phyloP scores from a whole-genome alignment of 1,140 invertebrate genomes.

The Anoplolepis gracilipes region DNA sequence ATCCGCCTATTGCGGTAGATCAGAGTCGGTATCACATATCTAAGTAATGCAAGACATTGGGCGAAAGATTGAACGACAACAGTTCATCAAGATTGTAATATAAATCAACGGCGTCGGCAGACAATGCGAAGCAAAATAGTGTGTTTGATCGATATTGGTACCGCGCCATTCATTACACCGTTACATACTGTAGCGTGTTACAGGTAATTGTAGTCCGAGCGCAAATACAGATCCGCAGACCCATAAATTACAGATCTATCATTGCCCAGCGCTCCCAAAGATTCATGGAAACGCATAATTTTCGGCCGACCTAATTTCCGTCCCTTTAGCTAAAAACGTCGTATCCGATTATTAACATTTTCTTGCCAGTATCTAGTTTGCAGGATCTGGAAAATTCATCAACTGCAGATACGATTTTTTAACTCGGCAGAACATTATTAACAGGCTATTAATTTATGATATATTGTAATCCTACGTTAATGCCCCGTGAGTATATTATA shows the following conservation, averaged over 20 bases:
- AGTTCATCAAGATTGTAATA: constrained; percentile 61
- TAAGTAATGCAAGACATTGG: constrained; percentile 29
- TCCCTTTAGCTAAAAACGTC: background rate
- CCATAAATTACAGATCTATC: constrained; percentile 24
- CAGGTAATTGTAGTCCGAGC: constrained; percentile 2
- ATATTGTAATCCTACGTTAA: background rate
- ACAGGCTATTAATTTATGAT: background rate
- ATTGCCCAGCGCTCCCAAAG: background rate
- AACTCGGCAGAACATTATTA: background rate
- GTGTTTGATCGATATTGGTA: constrained; percentile 52
- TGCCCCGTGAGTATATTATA: too few relatives aligned
- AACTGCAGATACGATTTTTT: background rate
- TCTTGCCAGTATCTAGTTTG: too few relatives aligned
- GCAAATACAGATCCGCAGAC: constrained; percentile 35
- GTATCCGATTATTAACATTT: background rate
- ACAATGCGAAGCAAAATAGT: constrained; percentile 29
- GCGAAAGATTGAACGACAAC: constrained; percentile 60
- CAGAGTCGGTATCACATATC: background rate
- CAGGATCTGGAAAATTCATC: background rate
- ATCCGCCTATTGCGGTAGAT: background rate
- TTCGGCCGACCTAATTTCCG: background rate
- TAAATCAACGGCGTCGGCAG: constrained; percentile 24
- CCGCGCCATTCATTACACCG: constrained; percentile 25
- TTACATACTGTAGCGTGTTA: constrained; percentile 27
- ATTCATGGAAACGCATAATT: constrained; percentile 35